A percentile compares a stretch with the other conserved stretches of the same genome.
phyloP scores from a whole-genome alignment of 2,888 invertebrate species.

The Eristalis intricaria region DNA sequence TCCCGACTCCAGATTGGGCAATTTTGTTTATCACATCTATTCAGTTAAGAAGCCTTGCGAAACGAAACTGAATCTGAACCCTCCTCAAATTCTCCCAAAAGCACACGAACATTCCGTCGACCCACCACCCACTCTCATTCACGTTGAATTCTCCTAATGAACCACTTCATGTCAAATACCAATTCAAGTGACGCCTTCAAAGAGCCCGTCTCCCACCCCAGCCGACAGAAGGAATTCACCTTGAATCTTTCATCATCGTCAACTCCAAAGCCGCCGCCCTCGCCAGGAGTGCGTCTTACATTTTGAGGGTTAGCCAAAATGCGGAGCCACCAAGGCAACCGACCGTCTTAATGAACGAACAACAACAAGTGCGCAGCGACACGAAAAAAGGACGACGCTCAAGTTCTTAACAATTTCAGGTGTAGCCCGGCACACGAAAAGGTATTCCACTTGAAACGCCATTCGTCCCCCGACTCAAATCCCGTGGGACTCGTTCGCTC shows the following conservation, averaged over 20 bases:
- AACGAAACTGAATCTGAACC: no score
- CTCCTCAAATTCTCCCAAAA: no score
- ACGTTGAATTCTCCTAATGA: slow-evolving; percentile 25
- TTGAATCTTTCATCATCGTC: slow-evolving; percentile 9
- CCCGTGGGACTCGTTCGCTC: slow-evolving; percentile 31
- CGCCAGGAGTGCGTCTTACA: not conserved
- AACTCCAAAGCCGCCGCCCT: slow-evolving; percentile 1
- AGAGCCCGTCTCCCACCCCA: not conserved
- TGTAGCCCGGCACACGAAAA: slow-evolving; percentile 36
- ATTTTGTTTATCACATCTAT: no score
- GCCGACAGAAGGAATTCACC: not conserved
- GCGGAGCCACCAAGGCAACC: slow-evolving; percentile 60
- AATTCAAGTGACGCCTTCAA: not conserved
- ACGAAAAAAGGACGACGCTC: not conserved
- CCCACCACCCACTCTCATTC: not conserved
- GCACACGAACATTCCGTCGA: no score
- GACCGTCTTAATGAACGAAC: slow-evolving; percentile 21
- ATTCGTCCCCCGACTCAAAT: not conserved
- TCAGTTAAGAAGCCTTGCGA: no score
- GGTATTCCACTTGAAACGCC: slow-evolving; percentile 57
- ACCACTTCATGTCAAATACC: slow-evolving; percentile 18
- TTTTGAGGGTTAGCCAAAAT: slow-evolving; percentile 67
- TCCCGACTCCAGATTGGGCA: no score
- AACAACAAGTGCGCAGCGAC: not conserved
- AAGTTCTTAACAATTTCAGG: slow-evolving; percentile 35